phyloP scores from a whole-genome alignment of 30 jellyfish, hydroid and myxozoan species.

The Turritopsis dohrnii region DNA sequence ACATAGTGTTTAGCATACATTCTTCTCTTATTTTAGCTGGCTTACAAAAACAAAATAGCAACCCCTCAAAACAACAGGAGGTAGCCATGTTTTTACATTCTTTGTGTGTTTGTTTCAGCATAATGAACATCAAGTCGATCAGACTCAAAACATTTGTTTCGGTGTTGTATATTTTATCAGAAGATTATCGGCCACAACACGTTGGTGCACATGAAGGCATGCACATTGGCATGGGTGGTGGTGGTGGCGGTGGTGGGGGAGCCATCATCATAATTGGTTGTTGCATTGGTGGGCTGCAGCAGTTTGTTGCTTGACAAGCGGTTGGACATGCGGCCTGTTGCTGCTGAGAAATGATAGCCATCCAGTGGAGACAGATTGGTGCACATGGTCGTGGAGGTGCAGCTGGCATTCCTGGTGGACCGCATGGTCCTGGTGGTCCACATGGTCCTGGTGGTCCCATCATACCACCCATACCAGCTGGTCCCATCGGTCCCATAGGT shows the following conservation, averaged over 20 bases:
- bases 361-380: slow-evolving; percentile 44
- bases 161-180: not conserved
- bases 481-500: slow-evolving; percentile 45
- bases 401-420: slow-evolving; percentile 51
- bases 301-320: slow-evolving; percentile 62
- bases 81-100: not conserved
- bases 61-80: too few species aligned
- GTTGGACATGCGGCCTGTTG: slow-evolving; percentile 76
- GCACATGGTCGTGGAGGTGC: slow-evolving; percentile 46
- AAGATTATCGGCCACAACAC: slow-evolving; percentile 18
- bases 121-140: not conserved
- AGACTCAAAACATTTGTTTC: not conserved
- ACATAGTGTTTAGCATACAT: too few species aligned
- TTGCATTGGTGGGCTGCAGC: slow-evolving; percentile 88
- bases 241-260: slow-evolving; percentile 67
- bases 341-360: slow-evolving; percentile 23
- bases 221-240: slow-evolving; percentile 26
- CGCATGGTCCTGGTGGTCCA: slow-evolving; percentile 67
- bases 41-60: too few species aligned
- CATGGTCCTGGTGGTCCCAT: slow-evolving; percentile 43
- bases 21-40: too few species aligned
- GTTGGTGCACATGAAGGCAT: slow-evolving; percentile 32
- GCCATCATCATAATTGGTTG: slow-evolving; percentile 45
- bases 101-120: not conserved
- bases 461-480: slow-evolving; percentile 39